Evolutionary conservation across 2,113 vertebrate species (phyloP).

Genomic region (Nesogale talazaci): DNA sequence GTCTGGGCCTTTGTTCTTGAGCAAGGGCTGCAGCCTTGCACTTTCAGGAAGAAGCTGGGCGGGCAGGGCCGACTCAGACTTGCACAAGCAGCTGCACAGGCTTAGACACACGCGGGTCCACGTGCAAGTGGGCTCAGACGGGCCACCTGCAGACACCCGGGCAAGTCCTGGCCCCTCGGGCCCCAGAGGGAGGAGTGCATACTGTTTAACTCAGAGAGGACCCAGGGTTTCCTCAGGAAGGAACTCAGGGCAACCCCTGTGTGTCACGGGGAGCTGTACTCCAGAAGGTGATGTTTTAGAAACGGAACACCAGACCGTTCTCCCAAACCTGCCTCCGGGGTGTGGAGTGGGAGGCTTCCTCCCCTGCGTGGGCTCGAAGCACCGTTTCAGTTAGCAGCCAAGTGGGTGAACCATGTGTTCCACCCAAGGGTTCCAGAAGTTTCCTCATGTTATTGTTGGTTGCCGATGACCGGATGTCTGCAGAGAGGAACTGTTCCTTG

Average conservation of each 20-base stretch:
- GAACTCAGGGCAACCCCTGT: background rate
- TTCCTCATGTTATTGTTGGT: background rate
- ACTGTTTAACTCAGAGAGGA: background rate
- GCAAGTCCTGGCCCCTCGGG: background rate
- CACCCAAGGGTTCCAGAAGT: background rate
- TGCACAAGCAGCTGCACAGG: constrained; percentile 47
- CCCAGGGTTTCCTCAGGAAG: background rate
- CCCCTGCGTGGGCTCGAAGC: background rate
- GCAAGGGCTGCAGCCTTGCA: constrained; percentile 66
- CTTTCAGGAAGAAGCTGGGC: constrained; percentile 75
- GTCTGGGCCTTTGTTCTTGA: constrained; percentile 73
- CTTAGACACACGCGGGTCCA: constrained; percentile 51
- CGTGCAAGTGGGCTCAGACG: background rate
- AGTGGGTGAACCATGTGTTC: background rate
- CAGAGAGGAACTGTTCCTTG: background rate
- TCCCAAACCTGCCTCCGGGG: background rate
- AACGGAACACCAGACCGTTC: background rate
- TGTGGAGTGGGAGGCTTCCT: background rate
- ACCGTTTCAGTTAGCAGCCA: background rate
- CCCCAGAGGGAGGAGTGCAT: background rate
- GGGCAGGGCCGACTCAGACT: constrained; percentile 53
- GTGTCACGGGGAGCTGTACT: background rate
- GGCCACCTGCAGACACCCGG: background rate
- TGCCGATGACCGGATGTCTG: background rate
- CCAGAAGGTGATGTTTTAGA: background rate